These are phyloP conservation scores for Pentamera pediparva DNA, from an alignment of 53 echinoderm and acorn worm species.

Conservation along the genomic window DNA sequence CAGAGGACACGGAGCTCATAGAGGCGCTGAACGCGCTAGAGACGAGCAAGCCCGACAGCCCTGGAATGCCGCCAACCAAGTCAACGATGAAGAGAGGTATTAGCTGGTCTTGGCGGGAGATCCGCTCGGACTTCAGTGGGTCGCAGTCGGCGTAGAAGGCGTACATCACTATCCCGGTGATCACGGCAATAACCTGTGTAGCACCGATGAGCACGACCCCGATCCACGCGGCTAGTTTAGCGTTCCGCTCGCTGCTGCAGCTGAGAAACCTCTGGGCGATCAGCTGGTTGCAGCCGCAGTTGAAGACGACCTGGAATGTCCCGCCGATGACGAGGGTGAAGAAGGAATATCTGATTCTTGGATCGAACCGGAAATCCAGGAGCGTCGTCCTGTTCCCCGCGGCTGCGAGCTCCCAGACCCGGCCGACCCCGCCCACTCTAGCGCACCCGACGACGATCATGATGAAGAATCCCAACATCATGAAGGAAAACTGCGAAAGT, in stretches of 20 bases:
- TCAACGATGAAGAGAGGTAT: constrained; percentile 65
- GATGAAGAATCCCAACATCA: constrained; percentile 27
- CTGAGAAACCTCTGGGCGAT: constrained; percentile 76
- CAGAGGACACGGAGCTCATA: constrained; percentile 46
- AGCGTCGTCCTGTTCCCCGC: constrained; percentile 27
- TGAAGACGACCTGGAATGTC: constrained; percentile 59
- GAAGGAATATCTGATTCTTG: constrained; percentile 58
- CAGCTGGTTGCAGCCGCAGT: constrained; percentile 65
- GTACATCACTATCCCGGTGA: constrained; percentile 68
- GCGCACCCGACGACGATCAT: constrained; percentile 16
- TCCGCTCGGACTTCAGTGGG: constrained; percentile 34
- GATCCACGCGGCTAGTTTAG: constrained; percentile 47
- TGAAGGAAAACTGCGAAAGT: not conserved
- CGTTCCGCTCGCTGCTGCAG: constrained; percentile 57
- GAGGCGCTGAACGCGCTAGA: constrained; percentile 68
- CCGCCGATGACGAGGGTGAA: constrained; percentile 69
- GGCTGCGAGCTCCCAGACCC: constrained; percentile 5
- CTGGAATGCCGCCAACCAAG: constrained; percentile 51
- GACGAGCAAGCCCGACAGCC: constrained; percentile 61
- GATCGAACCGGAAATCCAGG: constrained; percentile 52
- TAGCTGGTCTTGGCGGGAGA: constrained; percentile 56
- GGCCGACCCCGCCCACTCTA: constrained; percentile 16
- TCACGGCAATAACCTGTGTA: constrained; percentile 53
- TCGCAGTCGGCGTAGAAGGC: constrained; percentile 65
- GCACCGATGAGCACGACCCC: constrained; percentile 13